Evolutionary conservation across 2,888 invertebrate species (phyloP).

Genomic region (Drosophila borealis): DNA sequence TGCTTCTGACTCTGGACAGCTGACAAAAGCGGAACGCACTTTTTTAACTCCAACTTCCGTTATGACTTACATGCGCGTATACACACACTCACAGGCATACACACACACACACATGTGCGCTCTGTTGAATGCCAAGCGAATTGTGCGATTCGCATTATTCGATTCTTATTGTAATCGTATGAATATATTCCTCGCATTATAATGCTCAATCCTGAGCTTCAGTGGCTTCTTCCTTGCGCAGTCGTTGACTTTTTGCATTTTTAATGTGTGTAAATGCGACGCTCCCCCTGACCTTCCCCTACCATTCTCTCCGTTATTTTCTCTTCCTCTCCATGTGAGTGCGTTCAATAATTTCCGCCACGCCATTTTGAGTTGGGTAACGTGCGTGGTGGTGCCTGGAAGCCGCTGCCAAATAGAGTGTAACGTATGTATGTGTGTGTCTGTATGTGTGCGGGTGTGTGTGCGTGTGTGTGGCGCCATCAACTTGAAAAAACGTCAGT

Average conservation of each 20-base stretch:
- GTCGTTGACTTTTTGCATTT: slow-evolving; percentile 78
- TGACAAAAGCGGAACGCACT: slow-evolving; percentile 41
- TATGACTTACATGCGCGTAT: slow-evolving; percentile 21
- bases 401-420: slow-evolving; percentile 76
- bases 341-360: slow-evolving; percentile 76
- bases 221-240: slow-evolving; percentile 72
- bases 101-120: not conserved
- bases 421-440: slow-evolving; percentile 49
- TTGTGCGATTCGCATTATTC: slow-evolving; percentile 64
- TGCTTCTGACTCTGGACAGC: slow-evolving; percentile 24
- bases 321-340: slow-evolving; percentile 41
- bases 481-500: slow-evolving; percentile 74
- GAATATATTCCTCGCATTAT: slow-evolving; percentile 76
- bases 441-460: slow-evolving; percentile 21
- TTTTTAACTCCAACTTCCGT: slow-evolving; percentile 52
- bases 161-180: slow-evolving; percentile 78
- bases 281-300: slow-evolving; percentile 1
- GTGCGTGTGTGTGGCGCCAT: slow-evolving; percentile 57
- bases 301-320: slow-evolving; percentile 3
- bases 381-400: slow-evolving; percentile 55
- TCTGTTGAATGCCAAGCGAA: slow-evolving; percentile 43
- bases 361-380: slow-evolving; percentile 74
- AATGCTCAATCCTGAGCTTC: slow-evolving; percentile 67
- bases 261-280: slow-evolving; percentile 69
- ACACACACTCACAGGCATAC: slow-evolving; percentile 4